These are phyloP conservation scores for Schrankia costaestrigalis DNA, from an alignment of 2,888 invertebrate genomes.

Conservation along the genomic window DNA sequence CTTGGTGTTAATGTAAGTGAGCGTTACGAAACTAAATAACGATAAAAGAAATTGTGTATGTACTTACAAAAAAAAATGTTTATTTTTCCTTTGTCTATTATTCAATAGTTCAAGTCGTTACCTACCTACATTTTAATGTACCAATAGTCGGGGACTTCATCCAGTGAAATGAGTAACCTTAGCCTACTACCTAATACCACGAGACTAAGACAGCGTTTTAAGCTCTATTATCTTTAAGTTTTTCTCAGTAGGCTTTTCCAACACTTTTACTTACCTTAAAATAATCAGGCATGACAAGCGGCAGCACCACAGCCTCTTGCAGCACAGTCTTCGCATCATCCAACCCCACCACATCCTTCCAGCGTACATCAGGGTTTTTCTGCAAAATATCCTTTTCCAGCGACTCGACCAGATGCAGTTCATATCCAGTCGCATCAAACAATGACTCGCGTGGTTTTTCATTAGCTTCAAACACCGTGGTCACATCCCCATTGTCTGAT, in stretches of 20 bases:
- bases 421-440: slow-evolving; percentile 86
- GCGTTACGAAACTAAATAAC: no score
- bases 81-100: no score
- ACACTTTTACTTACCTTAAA: slow-evolving; percentile 88
- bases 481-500: slow-evolving; percentile 57
- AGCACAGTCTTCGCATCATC: slow-evolving; percentile 87
- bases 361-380: slow-evolving; percentile 89
- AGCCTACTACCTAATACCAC: no score
- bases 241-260: neutral
- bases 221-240: no score
- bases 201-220: no score
- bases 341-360: slow-evolving; percentile 88
- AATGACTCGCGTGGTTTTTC: slow-evolving; percentile 74
- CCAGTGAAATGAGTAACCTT: no score
- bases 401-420: slow-evolving; percentile 88
- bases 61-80: no score
- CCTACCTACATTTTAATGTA: no score
- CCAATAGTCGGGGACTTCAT: no score
- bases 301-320: slow-evolving; percentile 93
- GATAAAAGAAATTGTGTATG: no score
- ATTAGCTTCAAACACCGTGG: slow-evolving; percentile 56
- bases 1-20: no score
- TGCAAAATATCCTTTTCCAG: slow-evolving; percentile 92
- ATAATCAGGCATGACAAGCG: slow-evolving; percentile 93
- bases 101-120: no score